Evolutionary conservation across 2,113 vertebrate species (phyloP).

Genomic region (Dicerorhinus sumatrensis): DNA sequence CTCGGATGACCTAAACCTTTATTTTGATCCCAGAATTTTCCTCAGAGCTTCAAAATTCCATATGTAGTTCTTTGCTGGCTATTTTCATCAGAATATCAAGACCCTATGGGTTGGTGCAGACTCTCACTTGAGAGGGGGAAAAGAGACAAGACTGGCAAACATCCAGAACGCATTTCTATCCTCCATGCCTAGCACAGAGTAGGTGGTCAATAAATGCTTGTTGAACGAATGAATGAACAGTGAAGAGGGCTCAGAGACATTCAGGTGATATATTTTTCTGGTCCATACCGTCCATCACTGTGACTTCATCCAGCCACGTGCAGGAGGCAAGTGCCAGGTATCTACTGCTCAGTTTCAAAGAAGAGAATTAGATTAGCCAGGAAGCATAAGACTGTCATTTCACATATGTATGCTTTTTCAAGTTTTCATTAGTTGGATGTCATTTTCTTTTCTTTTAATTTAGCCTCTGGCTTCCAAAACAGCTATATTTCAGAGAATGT

Average conservation of each 20-base stretch:
- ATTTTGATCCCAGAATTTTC: background rate
- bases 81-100: background rate
- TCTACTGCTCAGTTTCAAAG: background rate
- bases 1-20: background rate
- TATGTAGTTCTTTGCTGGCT: background rate
- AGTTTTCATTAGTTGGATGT: background rate
- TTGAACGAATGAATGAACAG: accelerated
- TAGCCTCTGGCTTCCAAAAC: background rate
- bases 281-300: accelerated
- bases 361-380: no score
- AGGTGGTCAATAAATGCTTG: background rate
- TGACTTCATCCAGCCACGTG: accelerated
- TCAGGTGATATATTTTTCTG: no score
- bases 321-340: accelerated
- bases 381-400: background rate
- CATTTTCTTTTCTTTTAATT: background rate
- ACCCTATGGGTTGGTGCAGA: accelerated
- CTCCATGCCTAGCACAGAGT: background rate
- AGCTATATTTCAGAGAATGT: background rate
- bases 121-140: accelerated
- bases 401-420: accelerated
- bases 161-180: accelerated
- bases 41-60: background rate
- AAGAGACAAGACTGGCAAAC: no score
- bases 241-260: accelerated